These are phyloP conservation scores for Hydrotaea diabolus DNA, from an alignment of 2,888 invertebrate species.

Conservation along the genomic window DNA sequence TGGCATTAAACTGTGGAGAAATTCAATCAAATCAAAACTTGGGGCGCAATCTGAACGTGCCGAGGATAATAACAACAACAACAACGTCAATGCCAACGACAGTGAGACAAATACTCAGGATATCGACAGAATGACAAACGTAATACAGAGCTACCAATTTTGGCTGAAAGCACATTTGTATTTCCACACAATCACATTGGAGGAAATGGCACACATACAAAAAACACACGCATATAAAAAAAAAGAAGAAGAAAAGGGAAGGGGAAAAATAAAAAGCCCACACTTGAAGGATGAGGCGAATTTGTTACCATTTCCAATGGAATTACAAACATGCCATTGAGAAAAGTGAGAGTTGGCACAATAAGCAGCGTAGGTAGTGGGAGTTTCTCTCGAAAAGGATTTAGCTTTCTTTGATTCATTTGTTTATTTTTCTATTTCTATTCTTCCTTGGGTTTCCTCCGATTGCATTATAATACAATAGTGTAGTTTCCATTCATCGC, in stretches of 20 bases:
- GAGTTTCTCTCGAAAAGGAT: conserved; percentile 19
- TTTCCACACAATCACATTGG: conserved; percentile 53
- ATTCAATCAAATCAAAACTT: conserved; percentile 63
- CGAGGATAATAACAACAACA: conserved; percentile 62
- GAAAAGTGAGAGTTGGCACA: conserved; percentile 14
- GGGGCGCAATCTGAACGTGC: conserved; percentile 58
- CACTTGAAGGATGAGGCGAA: conserved; percentile 51
- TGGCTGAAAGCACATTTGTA: conserved; percentile 68
- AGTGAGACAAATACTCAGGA: conserved; percentile 5
- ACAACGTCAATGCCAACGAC: neutral
- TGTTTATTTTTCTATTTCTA: conserved; percentile 32
- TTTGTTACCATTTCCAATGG: conserved; percentile 50
- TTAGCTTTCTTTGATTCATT: conserved; percentile 38
- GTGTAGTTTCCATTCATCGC: conserved; percentile 1
- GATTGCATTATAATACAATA: conserved; percentile 13
- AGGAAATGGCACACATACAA: neutral
- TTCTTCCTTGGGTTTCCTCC: neutral
- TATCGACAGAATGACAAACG: conserved; percentile 47
- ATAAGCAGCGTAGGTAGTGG: conserved; percentile 9
- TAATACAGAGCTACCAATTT: conserved; percentile 68
- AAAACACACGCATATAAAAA: neutral
- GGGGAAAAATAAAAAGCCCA: conserved; percentile 42
- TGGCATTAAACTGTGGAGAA: conserved; percentile 39
- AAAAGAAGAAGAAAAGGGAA: conserved; percentile 40
- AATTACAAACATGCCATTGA: conserved; percentile 9